phyloP scores from a whole-genome alignment of 2,888 invertebrate genomes.

The Litoditis marina region DNA sequence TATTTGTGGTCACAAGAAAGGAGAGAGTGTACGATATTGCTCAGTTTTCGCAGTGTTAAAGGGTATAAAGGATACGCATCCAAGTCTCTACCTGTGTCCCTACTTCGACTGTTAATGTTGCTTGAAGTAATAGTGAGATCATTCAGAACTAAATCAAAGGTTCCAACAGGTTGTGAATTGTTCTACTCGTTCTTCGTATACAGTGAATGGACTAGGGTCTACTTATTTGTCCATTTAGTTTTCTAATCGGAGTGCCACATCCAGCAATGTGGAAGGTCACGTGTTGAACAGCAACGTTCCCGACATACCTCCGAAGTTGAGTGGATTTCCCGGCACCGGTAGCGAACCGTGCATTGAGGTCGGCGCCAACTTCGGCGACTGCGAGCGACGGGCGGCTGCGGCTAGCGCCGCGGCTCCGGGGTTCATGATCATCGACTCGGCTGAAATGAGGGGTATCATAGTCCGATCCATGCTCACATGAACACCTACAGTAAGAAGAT shows the following conservation, averaged over 20 bases:
- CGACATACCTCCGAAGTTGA: constrained; percentile 3
- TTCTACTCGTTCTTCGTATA: no score
- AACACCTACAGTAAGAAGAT: no score
- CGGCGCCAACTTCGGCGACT: constrained; percentile 12
- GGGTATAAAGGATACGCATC: background rate
- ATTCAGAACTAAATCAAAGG: no score
- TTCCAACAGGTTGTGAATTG: no score
- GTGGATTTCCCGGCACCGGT: background rate
- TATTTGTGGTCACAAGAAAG: background rate
- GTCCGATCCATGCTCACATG: no score
- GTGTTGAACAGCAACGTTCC: background rate
- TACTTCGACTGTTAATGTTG: no score
- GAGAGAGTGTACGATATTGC: constrained; percentile 1
- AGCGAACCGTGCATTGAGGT: constrained; percentile 1
- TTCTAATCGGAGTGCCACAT: no score
- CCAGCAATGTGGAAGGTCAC: background rate
- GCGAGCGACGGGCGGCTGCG: constrained; percentile 15
- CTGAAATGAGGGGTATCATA: constrained; percentile 1
- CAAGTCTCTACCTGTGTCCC: background rate
- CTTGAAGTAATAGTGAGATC: no score
- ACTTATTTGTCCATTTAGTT: no score
- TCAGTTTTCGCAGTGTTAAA: background rate
- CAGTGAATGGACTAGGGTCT: no score
- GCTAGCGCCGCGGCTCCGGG: constrained; percentile 15
- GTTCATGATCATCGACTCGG: constrained; percentile 17